Evolutionary conservation across 2,113 vertebrate species (phyloP).

Genomic region (Pygathrix nemaeus): DNA sequence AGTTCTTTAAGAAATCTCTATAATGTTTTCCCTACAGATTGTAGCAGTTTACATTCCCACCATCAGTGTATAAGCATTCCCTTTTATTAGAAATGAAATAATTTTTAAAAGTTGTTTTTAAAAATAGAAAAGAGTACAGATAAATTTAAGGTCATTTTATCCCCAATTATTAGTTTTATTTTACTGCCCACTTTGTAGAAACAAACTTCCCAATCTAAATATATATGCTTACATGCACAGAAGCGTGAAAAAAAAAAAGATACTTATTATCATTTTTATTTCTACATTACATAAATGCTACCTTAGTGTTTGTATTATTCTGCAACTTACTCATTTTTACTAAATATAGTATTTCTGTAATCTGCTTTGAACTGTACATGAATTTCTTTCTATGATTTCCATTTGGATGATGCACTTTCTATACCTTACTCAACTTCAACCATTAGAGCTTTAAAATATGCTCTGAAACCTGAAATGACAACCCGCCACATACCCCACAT

Average conservation of each 20-base stretch:
- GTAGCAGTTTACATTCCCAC: too few species aligned
- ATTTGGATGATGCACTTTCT: neutral
- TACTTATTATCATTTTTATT: neutral
- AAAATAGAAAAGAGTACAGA: neutral
- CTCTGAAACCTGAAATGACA: neutral
- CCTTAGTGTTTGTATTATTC: neutral
- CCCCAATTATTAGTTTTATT: neutral
- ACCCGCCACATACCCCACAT: fast-evolving
- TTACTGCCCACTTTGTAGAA: neutral
- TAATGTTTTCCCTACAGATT: too few species aligned
- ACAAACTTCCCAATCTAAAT: neutral
- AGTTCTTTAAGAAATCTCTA: too few species aligned
- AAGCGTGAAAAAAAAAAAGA: neutral
- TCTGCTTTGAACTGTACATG: fast-evolving
- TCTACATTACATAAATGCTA: neutral
- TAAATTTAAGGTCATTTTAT: neutral
- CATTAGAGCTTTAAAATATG: neutral
- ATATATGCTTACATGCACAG: neutral
- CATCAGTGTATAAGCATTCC: too few species aligned
- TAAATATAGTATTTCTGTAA: neutral
- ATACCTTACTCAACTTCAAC: neutral
- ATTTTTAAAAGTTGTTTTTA: neutral
- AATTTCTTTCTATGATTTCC: neutral
- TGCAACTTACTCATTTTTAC: neutral
- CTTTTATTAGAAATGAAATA: neutral